Percentiles rank a stretch among this genome's conserved stretches.
Conservation (phyloP, 2,113 vertebrate genomes). For the Cavia porcellus region DNA sequence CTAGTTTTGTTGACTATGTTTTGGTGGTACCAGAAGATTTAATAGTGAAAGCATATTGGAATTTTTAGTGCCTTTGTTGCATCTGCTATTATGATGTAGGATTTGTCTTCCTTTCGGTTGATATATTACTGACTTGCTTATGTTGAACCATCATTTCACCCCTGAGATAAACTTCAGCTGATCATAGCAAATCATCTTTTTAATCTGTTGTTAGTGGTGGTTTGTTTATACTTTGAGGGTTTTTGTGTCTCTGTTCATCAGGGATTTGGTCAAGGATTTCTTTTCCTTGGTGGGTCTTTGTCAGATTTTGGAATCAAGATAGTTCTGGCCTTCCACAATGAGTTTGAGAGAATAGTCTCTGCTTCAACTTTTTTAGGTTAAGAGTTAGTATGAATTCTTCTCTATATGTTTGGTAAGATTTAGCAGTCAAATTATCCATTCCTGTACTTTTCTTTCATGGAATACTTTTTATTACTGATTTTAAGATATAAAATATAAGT, state of each 20-base stretch:
- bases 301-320: neutral
- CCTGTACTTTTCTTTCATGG: neutral
- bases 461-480: neutral
- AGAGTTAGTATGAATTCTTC: neutral
- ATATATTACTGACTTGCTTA: neutral
- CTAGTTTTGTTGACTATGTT: neutral
- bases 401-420: neutral
- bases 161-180: neutral
- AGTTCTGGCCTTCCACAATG: neutral
- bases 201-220: neutral
- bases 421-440: neutral
- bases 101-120: too few relatives aligned
- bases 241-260: neutral
- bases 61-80: too few relatives aligned
- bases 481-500: neutral
- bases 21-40: too few relatives aligned
- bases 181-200: neutral
- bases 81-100: too few relatives aligned
- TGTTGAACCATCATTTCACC: neutral
- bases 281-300: neutral
- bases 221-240: neutral
- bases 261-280: neutral
- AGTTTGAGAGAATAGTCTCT: neutral
- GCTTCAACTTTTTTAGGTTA: neutral
- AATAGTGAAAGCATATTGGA: neutral